Evolutionary conservation across 1,140 invertebrate species (phyloP), one percentile per base, ranked within the genome.

Genomic region (Matsumurasca onukii): DNA sequence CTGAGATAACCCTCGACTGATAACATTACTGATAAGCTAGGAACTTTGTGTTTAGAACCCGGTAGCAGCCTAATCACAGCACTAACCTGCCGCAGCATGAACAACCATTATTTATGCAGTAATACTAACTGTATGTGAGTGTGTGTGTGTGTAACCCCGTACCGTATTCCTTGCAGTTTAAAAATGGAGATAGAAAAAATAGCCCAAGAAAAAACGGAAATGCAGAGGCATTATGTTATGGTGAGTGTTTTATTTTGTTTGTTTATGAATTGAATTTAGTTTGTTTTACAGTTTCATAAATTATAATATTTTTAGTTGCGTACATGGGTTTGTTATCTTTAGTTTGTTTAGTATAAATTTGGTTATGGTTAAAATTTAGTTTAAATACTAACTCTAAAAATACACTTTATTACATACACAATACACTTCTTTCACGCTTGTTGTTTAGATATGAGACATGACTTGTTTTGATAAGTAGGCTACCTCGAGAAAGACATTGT

Each of bases 141-240:
- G 20, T 68, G 5, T 68, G 48, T 68, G 52, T 71, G 55, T 69
- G 39, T 69, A 27, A 59, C 55, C 55, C 15, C 3, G 15, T 24
- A 27, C 12, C 30, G 55, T 59, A 27, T 15, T 59, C 55, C 30
- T 67, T 73, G 57, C 73, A 92, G 91, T 82, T 86, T 93, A 76
- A 93, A 93, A 86, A 85, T 93, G 84, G 91, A 93, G 86, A 92
- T 90, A 84, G 96, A 98, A 85, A 98, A 99, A 85, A 84, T 98
- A 79, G 93, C 92, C 70, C 93, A 91, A 82, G 97, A 98, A 83
- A 98, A 98, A 88, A 97, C 94, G 73, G 95, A 98, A 87, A 98
- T 97, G 89, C 95, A 97, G 82, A 88, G 95, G 81, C 94, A 98
- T 88, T 98, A 97, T 85, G 95, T 97, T 75, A 98, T 98, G 95